Evolutionary conservation across 2,888 invertebrate species (phyloP).

Genomic region (Limnephilus auricula): DNA sequence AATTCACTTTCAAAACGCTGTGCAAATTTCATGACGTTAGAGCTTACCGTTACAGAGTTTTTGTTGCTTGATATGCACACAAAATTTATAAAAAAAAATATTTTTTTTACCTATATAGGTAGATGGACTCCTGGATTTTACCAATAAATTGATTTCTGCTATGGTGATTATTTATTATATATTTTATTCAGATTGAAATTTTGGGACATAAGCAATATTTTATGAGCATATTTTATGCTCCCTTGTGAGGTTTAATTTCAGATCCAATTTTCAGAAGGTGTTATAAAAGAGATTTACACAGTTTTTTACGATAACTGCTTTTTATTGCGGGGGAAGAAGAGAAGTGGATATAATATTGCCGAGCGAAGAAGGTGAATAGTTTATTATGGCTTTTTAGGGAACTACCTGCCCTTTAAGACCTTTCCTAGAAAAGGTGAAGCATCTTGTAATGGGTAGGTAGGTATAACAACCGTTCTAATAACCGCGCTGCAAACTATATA

Average conservation of each 20-base stretch:
- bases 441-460: neutral
- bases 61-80: neutral
- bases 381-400: neutral
- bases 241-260: neutral
- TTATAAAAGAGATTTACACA: neutral
- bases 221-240: neutral
- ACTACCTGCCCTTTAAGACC: conserved; percentile 15
- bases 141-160: neutral
- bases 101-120: neutral
- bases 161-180: neutral
- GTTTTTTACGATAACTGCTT: conserved; percentile 25
- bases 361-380: conserved; percentile 8
- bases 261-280: conserved; percentile 1
- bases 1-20: too few species aligned
- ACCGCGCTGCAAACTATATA: too few species aligned
- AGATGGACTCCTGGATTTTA: neutral
- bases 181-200: neutral
- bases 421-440: conserved; percentile 32
- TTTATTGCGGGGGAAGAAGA: conserved; percentile 8
- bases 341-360: neutral
- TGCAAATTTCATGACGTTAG: neutral
- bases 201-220: neutral
- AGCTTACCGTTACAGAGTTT: neutral
- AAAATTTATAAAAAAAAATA: neutral
- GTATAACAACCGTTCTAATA: neutral